These are phyloP conservation scores for Charanyca ferruginea DNA, from an alignment of 2,888 invertebrate species.

Conservation along the genomic window DNA sequence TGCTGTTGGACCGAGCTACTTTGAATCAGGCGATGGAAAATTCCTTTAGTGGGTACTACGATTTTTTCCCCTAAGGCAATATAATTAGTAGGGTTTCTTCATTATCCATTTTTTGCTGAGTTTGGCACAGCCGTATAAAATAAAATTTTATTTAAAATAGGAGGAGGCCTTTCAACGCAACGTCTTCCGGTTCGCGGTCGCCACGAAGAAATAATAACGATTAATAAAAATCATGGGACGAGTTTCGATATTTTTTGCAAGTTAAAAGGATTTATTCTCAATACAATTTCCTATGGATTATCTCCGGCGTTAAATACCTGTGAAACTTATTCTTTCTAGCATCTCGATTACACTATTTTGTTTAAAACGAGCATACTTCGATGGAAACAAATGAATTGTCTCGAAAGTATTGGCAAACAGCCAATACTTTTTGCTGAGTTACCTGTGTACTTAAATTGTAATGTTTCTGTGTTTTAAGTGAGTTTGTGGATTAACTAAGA, in stretches of 20 bases:
- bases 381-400: slow-evolving; percentile 76
- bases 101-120: slow-evolving; percentile 51
- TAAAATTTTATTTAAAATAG: slow-evolving; percentile 29
- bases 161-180: too few species aligned
- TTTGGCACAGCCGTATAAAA: slow-evolving; percentile 29
- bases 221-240: not conserved
- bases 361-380: slow-evolving; percentile 52
- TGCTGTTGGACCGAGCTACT: slow-evolving; percentile 81
- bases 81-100: slow-evolving; percentile 52
- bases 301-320: slow-evolving; percentile 12
- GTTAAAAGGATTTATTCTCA: not conserved
- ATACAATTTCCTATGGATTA: not conserved
- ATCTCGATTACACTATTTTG: slow-evolving; percentile 41
- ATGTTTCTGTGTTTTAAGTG: slow-evolving; percentile 6
- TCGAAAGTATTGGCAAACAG: slow-evolving; percentile 70
- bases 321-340: slow-evolving; percentile 22
- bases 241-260: not conserved
- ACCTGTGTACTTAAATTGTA: not conserved
- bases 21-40: slow-evolving; percentile 80
- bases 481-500: slow-evolving; percentile 11
- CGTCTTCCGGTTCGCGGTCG: too few species aligned
- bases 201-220: not conserved
- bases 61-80: slow-evolving; percentile 60
- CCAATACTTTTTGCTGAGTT: slow-evolving; percentile 70
- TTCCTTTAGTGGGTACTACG: slow-evolving; percentile 67